These are phyloP conservation scores for Arctocebus calabarensis DNA, from an alignment of 2,797 vertebrate genomes.

Conservation along the genomic window DNA sequence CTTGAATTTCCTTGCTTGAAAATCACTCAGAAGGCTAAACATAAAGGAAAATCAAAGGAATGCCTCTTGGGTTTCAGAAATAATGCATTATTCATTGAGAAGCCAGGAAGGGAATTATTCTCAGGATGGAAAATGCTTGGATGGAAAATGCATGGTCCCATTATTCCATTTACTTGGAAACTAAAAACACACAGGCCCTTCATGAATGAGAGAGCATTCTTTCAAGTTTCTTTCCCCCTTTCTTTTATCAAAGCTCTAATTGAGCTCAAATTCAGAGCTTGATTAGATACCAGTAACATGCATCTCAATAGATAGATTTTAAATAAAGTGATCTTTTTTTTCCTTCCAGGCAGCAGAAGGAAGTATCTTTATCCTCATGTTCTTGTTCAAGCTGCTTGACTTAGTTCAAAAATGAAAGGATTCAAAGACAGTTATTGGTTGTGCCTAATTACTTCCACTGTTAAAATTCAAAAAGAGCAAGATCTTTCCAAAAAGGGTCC, in stretches of 20 bases:
- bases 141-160: slow-evolving; percentile 85
- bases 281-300: slow-evolving; percentile 76
- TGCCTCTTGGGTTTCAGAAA: slow-evolving; percentile 85
- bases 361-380: neutral
- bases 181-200: slow-evolving; percentile 82
- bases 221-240: slow-evolving; percentile 77
- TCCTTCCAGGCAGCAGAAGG: slow-evolving; percentile 1
- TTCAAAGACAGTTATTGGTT: slow-evolving; percentile 1
- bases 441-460: neutral
- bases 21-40: slow-evolving; percentile 81
- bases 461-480: slow-evolving; percentile 33
- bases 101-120: slow-evolving; percentile 84
- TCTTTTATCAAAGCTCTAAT: slow-evolving; percentile 84
- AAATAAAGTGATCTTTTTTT: slow-evolving; percentile 77
- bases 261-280: slow-evolving; percentile 81
- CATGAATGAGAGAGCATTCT: slow-evolving; percentile 79
- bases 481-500: neutral
- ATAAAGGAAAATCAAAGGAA: slow-evolving; percentile 84
- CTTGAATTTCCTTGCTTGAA: slow-evolving; percentile 85
- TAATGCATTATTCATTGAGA: slow-evolving; percentile 85
- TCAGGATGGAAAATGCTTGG: slow-evolving; percentile 84
- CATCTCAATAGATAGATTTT: slow-evolving; percentile 72
- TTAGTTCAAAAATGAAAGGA: slow-evolving; percentile 29
- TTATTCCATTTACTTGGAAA: slow-evolving; percentile 85
- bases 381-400: neutral